These are phyloP conservation scores for Oplegnathus fasciatus DNA, from an alignment of 2,113 vertebrate species.

Conservation along the genomic window DNA sequence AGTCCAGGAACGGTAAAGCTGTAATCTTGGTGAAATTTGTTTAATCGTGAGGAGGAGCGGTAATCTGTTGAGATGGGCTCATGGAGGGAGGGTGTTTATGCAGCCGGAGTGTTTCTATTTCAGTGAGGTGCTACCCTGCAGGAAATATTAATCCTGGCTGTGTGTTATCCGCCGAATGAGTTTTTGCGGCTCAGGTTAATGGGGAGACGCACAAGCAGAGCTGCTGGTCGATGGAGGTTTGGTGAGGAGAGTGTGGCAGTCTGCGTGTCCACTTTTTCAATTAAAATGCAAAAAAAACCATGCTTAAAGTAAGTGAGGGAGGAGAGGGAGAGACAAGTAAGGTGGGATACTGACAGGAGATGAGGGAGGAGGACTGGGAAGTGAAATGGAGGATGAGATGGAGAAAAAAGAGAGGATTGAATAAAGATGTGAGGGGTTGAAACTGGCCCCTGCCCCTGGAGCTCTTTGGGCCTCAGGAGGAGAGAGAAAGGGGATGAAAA, in stretches of 20 bases:
- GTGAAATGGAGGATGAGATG: neutral
- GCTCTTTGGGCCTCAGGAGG: neutral
- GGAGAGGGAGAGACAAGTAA: neutral
- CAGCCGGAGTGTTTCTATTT: conserved; percentile 63
- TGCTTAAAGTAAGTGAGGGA: neutral
- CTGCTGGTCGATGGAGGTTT: conserved; percentile 8
- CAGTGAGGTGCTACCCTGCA: conserved; percentile 65
- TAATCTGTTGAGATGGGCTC: conserved; percentile 77
- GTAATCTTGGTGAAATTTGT: conserved; percentile 75
- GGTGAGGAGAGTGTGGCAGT: neutral
- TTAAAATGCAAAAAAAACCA: neutral
- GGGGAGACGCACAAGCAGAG: conserved; percentile 14
- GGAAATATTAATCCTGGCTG: conserved; percentile 69
- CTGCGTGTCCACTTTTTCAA: neutral
- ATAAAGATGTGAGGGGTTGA: conserved; percentile 9
- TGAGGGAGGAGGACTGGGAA: too few relatives aligned
- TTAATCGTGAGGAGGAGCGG: conserved; percentile 71
- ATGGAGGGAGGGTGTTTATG: conserved; percentile 55
- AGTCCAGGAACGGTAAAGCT: conserved; percentile 51
- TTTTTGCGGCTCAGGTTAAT: conserved; percentile 54
- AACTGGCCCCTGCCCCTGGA: conserved; percentile 3
- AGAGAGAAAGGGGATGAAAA: neutral
- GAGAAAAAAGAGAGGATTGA: neutral
- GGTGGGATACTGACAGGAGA: neutral
- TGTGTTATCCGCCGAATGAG: conserved; percentile 37